Conservation (phyloP, 35 echinoderm and acorn worm species). For the Heliocidaris tuberculata region DNA sequence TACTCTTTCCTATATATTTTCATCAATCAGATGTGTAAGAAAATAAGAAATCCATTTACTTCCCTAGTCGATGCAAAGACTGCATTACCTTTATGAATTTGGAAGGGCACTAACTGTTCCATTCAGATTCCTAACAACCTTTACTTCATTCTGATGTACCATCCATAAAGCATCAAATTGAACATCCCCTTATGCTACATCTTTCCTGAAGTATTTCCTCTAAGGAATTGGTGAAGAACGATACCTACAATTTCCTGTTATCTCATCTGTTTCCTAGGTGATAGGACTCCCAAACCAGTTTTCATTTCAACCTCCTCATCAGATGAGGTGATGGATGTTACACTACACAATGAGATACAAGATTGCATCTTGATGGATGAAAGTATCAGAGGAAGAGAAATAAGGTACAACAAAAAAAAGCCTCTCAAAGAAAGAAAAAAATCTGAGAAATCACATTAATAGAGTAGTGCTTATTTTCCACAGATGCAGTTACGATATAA, state of each 20-base stretch:
- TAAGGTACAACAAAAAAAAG: background rate
- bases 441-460: background rate
- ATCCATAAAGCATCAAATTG: background rate
- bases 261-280: conserved; percentile 1
- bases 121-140: background rate
- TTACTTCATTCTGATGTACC: background rate
- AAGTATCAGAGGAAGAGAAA: background rate
- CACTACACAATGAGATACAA: background rate
- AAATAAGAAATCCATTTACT: no score
- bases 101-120: background rate
- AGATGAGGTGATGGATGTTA: background rate
- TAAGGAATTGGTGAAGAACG: background rate
- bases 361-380: background rate
- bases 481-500: no score
- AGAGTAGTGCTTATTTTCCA: background rate
- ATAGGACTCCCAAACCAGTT: background rate
- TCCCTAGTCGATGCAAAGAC: no score
- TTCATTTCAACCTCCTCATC: conserved; percentile 10
- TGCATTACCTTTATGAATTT: no score
- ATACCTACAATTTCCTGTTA: background rate
- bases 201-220: background rate
- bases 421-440: background rate
- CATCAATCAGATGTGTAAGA: no score
- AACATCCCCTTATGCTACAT: background rate
- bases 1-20: no score